Base-by-base conservation (phyloP, 2,113 vertebrate genomes). In the Orthonyx spaldingii region DNA sequence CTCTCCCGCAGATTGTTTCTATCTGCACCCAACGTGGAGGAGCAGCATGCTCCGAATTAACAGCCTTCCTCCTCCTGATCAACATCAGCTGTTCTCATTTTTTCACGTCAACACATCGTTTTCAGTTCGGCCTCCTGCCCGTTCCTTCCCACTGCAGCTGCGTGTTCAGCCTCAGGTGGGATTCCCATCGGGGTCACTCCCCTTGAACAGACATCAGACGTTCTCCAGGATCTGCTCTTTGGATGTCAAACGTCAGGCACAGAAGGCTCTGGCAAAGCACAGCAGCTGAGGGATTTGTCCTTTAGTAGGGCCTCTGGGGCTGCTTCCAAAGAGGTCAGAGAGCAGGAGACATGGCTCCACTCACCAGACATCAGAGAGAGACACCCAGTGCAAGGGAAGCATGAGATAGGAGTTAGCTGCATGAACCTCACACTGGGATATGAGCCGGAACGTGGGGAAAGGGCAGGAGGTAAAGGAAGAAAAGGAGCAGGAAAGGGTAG, bases 101-200 rank as follows among this genome's bases (percentile, higher is more conserved):
- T 17, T 18, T 52, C 49, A 24, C 0, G 8, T 75, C 61, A 37
- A 15, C 27, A 3, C 17, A 4, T 42, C 2, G 0, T 27, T 65
- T 74, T n/a, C 16, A 0, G 35, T 16, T 64, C 79, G 63, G 52
- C 44, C 10, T 65, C 14, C 5, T 4, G 16, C 30, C 16, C 0
- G 0, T 13, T n/a, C 30, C 2, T 56, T 68, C 44, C n/a, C 56
- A 8, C 10, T 2, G 0, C 30, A 20, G 57, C 1, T 14, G 41
- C 0, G 0, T 7, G 21, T 9, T 50, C 76, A 66, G 41, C 28
- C 22, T 56, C 72, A 56, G 68, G 82, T 85, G 47, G 21, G 16
- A 37, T 77, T 85, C 63, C 24, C 27, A 3, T 9, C 0, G 0
- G 21, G 23, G 55, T 81, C 3, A 0, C 27, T 89, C 47, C 75